A percentile compares a stretch with the other conserved stretches of the same genome.
Evolutionary conservation across 2,797 vertebrate genomes (phyloP).

Genomic region (Rachycentron canadum): DNA sequence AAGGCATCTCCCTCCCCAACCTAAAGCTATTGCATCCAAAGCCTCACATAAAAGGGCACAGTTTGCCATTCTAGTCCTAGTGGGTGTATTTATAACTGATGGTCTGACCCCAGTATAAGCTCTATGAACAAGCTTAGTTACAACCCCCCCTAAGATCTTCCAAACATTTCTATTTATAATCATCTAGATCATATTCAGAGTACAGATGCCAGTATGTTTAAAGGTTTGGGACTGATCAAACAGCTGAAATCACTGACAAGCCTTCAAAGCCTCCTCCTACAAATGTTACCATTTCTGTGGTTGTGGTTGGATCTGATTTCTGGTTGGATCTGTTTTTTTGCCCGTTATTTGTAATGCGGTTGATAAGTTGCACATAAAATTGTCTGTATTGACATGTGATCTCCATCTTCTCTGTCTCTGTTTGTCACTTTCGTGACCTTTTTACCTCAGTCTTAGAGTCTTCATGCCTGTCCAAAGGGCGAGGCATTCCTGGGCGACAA

Average conservation of each 20-base stretch:
- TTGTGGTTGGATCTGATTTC: constrained; percentile 41
- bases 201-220: constrained; percentile 62
- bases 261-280: constrained; percentile 54
- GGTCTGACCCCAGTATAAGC: constrained; percentile 74
- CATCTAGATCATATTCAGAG: constrained; percentile 58
- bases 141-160: constrained; percentile 55
- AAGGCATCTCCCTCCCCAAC: constrained; percentile 40
- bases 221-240: constrained; percentile 63
- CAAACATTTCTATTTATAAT: constrained; percentile 78
- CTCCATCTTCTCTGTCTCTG: background rate
- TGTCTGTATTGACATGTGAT: constrained; percentile 13
- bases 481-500: constrained; percentile 87
- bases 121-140: constrained; percentile 73
- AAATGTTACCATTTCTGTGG: constrained; percentile 50
- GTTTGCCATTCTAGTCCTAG: constrained; percentile 75
- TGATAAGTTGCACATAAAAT: background rate
- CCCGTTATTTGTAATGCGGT: constrained; percentile 27
- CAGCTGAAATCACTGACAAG: constrained; percentile 59
- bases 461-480: constrained; percentile 90
- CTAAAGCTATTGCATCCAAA: constrained; percentile 59
- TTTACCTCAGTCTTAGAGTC: constrained; percentile 83
- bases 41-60: constrained; percentile 77
- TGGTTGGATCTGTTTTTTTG: constrained; percentile 27
- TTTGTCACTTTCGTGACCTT: constrained; percentile 12
- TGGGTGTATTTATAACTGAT: constrained; percentile 76